A percentile compares a stretch with the other conserved stretches of the same genome.
phyloP scores from a whole-genome alignment of 2,888 invertebrate species.

The Neoaliturus tenellus region DNA sequence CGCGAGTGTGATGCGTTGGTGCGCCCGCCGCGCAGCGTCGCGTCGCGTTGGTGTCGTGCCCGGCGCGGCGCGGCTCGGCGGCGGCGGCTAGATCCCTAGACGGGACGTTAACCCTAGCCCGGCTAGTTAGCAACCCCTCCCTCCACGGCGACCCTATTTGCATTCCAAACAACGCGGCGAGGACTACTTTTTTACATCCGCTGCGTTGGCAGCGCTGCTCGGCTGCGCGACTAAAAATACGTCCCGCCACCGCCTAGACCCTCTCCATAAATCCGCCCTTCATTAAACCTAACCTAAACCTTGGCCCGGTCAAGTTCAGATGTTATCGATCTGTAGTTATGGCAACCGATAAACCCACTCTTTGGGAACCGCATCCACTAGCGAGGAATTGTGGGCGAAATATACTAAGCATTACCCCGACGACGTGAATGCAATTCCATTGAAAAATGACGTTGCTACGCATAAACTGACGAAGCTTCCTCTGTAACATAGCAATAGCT shows the following conservation, averaged over 20 bases:
- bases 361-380: background rate
- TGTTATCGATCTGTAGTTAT: background rate
- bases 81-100: slow-evolving; percentile 16
- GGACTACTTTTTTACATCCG: slow-evolving; percentile 50
- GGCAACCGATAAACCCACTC: background rate
- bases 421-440: no score
- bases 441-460: no score
- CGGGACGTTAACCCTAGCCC: slow-evolving; percentile 54
- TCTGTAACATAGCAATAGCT: no score
- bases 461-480: no score
- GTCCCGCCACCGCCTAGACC: background rate
- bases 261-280: slow-evolving; percentile 33
- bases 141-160: slow-evolving; percentile 29
- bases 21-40: background rate
- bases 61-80: background rate
- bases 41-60: background rate
- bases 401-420: no score
- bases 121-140: slow-evolving; percentile 52
- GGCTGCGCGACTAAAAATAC: slow-evolving; percentile 43
- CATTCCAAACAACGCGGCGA: slow-evolving; percentile 39
- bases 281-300: slow-evolving; percentile 39
- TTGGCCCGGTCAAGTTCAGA: slow-evolving; percentile 21
- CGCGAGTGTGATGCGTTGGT: no score
- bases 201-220: slow-evolving; percentile 4
- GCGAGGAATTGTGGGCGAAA: background rate